Conservation (phyloP, 2,888 invertebrate species). For the Malacosoma neustria region DNA sequence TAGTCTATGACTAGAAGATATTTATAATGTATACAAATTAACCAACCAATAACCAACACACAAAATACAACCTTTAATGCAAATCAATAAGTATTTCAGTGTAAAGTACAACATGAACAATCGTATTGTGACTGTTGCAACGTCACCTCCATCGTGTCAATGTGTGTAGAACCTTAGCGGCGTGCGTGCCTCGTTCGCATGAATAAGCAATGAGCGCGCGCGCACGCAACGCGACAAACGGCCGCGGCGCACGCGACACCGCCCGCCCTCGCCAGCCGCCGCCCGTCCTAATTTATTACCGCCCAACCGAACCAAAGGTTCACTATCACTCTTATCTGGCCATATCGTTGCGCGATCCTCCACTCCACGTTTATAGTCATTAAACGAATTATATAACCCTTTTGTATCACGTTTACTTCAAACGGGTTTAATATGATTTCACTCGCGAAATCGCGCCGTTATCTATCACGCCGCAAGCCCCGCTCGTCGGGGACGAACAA, state of each 20-base stretch:
- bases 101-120: too few relatives aligned
- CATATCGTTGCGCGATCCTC: constrained; percentile 23
- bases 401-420: not conserved
- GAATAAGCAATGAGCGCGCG: constrained; percentile 71
- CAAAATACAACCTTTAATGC: too few relatives aligned
- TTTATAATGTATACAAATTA: too few relatives aligned
- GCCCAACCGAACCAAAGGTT: constrained; percentile 32
- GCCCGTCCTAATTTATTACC: constrained; percentile 55
- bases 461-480: not conserved
- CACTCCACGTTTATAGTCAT: not conserved
- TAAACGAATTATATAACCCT: constrained; percentile 2
- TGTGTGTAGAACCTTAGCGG: constrained; percentile 13
- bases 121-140: too few relatives aligned
- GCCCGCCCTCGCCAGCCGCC: constrained; percentile 35
- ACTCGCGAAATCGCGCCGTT: not conserved
- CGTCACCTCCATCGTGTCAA: too few relatives aligned
- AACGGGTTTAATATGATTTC: not conserved
- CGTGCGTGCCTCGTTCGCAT: constrained; percentile 56
- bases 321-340: constrained; percentile 46
- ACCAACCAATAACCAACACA: too few relatives aligned
- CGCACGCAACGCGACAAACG: constrained; percentile 64
- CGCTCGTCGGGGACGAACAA: not conserved
- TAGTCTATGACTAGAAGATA: too few relatives aligned
- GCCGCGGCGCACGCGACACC: constrained; percentile 60
- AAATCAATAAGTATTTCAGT: too few relatives aligned